Percentiles rank a stretch among this genome's conserved stretches.
phyloP scores from a whole-genome alignment of 1,140 invertebrate genomes.

The Holotrichia oblita region DNA sequence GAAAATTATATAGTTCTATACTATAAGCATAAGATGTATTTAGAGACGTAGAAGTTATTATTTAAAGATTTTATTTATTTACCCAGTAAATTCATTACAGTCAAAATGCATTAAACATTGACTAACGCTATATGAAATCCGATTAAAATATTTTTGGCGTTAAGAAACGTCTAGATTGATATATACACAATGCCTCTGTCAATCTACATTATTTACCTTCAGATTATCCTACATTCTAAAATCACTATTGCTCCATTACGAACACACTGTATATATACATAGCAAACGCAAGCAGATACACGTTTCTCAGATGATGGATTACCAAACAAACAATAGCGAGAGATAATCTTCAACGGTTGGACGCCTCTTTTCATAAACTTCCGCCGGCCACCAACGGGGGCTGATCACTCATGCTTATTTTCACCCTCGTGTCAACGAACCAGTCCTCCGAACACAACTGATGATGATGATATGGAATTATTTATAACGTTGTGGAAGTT shows the following conservation, averaged over 20 bases:
- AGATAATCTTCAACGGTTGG: slow-evolving; percentile 36
- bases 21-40: too few species aligned
- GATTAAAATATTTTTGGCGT: too few species aligned
- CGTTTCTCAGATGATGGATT: slow-evolving; percentile 37
- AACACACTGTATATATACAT: slow-evolving; percentile 16
- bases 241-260: neutral
- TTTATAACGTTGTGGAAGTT: slow-evolving; percentile 10
- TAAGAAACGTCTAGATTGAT: too few species aligned
- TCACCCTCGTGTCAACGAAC: slow-evolving; percentile 16
- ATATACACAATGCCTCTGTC: neutral
- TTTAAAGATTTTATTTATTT: too few species aligned
- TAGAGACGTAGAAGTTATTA: too few species aligned
- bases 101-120: too few species aligned
- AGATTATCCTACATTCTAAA: slow-evolving; percentile 1
- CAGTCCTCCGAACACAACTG: neutral
- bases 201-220: slow-evolving; percentile 1
- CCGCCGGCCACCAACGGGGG: neutral
- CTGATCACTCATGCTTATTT: slow-evolving; percentile 37
- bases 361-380: slow-evolving; percentile 40
- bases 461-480: slow-evolving; percentile 27
- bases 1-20: too few species aligned
- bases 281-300: slow-evolving; percentile 10
- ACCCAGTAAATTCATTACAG: too few species aligned
- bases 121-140: too few species aligned
- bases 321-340: slow-evolving; percentile 36